phyloP scores from a whole-genome alignment of 2,888 invertebrate genomes.

The Macrophya alboannulata region DNA sequence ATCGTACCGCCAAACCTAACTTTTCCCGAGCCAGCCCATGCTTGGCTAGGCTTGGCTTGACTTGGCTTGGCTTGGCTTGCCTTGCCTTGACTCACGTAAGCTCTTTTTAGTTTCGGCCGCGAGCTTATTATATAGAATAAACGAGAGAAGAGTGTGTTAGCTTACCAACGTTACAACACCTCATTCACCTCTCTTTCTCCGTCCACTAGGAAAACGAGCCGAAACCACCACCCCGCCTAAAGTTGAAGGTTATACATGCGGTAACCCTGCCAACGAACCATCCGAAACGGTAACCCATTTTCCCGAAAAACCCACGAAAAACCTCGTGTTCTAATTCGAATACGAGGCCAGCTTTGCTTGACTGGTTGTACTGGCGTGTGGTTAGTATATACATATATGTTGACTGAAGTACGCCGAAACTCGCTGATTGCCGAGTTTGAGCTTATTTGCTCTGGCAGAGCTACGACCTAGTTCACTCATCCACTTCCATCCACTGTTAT shows the following conservation, averaged over 20 bases:
- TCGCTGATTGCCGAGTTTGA: constrained; percentile 58
- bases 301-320: constrained; percentile 19
- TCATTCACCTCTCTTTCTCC: neutral
- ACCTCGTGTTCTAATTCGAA: constrained; percentile 45
- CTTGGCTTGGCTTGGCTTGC: neutral
- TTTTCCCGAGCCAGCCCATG: constrained; percentile 2
- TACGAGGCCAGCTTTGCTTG: constrained; percentile 23
- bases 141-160: constrained; percentile 7
- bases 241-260: constrained; percentile 29
- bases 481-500: constrained; percentile 58
- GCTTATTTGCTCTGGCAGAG: constrained; percentile 62
- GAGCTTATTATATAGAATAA: constrained; percentile 30
- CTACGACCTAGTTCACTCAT: constrained; percentile 61
- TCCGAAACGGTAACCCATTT: constrained; percentile 11
- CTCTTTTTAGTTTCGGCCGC: constrained; percentile 6
- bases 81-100: neutral
- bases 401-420: constrained; percentile 50
- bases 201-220: neutral
- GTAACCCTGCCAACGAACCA: constrained; percentile 27
- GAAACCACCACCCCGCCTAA: neutral
- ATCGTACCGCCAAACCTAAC: constrained; percentile 39
- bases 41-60: neutral
- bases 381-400: constrained; percentile 1
- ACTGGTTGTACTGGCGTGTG: neutral
- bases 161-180: constrained; percentile 26